Percentiles rank a stretch among this genome's conserved stretches.
phyloP scores from a whole-genome alignment of 2,113 vertebrate genomes.

The Heptranchias perlo region DNA sequence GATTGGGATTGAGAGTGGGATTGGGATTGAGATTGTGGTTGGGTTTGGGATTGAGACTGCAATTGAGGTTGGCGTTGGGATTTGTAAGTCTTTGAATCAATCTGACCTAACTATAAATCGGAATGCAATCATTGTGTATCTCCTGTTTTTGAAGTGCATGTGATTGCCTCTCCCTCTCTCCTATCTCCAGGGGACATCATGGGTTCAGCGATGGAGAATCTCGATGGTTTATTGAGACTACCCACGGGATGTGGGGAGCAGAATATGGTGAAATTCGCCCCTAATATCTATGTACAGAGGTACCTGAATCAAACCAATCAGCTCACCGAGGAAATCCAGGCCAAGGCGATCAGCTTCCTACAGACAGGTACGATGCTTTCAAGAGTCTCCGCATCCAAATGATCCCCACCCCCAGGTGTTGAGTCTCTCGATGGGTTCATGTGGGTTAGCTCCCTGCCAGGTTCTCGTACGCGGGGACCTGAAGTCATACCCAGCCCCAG shows the following conservation, averaged over 20 bases:
- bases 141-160: too few relatives aligned
- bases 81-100: too few relatives aligned
- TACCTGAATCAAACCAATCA: constrained; percentile 67
- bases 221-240: constrained; percentile 63
- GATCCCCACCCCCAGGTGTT: not conserved
- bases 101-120: too few relatives aligned
- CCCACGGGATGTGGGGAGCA: constrained; percentile 74
- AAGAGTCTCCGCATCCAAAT: not conserved
- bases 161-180: not conserved
- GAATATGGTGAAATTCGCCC: constrained; percentile 75
- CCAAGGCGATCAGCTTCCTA: constrained; percentile 56
- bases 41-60: too few relatives aligned
- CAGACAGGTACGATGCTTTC: constrained; percentile 51
- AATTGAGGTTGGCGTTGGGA: too few relatives aligned
- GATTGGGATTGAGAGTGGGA: too few relatives aligned
- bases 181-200: constrained; percentile 64
- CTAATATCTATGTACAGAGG: constrained; percentile 73
- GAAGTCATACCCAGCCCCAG: not conserved
- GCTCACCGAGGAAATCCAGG: constrained; percentile 54
- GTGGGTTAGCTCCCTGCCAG: too few relatives aligned
- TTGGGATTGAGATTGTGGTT: too few relatives aligned
- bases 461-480: not conserved
- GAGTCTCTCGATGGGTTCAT: too few relatives aligned
- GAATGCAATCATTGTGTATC: too few relatives aligned
- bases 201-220: constrained; percentile 64